Conservation (phyloP, 2,113 vertebrate species). For the Lophura nycthemera region DNA sequence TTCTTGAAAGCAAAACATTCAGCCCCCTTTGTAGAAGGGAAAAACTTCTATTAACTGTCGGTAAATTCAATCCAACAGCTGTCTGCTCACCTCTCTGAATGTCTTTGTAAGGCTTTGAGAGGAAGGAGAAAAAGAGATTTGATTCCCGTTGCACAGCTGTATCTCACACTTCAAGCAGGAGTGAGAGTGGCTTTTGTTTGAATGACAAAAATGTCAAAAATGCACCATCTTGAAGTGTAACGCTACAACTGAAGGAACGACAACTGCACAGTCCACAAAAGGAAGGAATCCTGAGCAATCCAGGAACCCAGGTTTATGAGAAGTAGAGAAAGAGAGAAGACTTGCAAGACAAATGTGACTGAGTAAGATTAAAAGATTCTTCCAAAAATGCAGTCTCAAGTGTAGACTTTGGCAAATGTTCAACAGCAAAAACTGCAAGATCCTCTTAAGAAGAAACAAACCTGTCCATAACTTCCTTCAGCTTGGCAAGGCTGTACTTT, state of each 20-base stretch:
- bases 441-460: neutral
- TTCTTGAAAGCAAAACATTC: neutral
- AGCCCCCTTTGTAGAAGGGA: neutral
- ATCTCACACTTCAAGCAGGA: neutral
- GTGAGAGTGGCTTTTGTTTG: neutral
- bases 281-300: neutral
- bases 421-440: neutral
- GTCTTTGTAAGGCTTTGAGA: neutral
- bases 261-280: neutral
- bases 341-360: neutral
- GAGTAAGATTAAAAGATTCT: neutral
- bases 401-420: neutral
- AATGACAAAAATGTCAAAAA: neutral
- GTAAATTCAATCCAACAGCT: neutral
- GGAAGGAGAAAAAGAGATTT: neutral
- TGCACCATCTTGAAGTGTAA: neutral
- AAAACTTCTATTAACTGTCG: slow-evolving; percentile 12
- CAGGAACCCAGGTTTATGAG: neutral
- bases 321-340: neutral
- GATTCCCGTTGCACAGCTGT: neutral
- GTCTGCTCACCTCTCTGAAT: neutral
- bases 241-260: neutral
- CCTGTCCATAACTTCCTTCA: neutral
- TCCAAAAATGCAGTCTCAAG: neutral
- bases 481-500: neutral